These are phyloP conservation scores for Neosilurus mollespiculum DNA, from an alignment of 2,797 vertebrate species.

Conservation along the genomic window DNA sequence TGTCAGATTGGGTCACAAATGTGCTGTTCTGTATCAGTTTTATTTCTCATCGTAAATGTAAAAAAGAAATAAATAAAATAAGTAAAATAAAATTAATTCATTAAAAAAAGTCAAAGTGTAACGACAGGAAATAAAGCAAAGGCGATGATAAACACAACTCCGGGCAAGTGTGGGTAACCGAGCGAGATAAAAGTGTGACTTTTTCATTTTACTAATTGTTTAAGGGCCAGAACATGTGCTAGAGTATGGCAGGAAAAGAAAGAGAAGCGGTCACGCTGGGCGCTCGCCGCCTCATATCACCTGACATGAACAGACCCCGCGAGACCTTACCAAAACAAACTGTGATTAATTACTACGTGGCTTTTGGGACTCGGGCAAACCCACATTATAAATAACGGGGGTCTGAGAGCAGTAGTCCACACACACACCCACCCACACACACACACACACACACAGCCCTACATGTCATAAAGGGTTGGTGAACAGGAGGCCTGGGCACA, in stretches of 20 bases:
- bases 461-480: slow-evolving; percentile 67
- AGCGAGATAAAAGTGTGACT: slow-evolving; percentile 46
- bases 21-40: neutral
- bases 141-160: slow-evolving; percentile 27
- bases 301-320: slow-evolving; percentile 55
- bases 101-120: slow-evolving; percentile 17
- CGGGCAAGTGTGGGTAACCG: slow-evolving; percentile 26
- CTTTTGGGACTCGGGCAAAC: slow-evolving; percentile 57
- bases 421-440: slow-evolving; percentile 3
- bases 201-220: slow-evolving; percentile 55
- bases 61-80: too few relatives aligned
- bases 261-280: slow-evolving; percentile 36
- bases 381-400: slow-evolving; percentile 69
- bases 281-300: slow-evolving; percentile 50
- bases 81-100: too few relatives aligned
- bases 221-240: slow-evolving; percentile 60
- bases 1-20: too few relatives aligned
- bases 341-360: slow-evolving; percentile 67
- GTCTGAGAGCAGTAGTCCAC: slow-evolving; percentile 60
- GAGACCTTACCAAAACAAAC: slow-evolving; percentile 70
- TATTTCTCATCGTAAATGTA: neutral
- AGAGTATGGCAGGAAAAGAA: slow-evolving; percentile 22
- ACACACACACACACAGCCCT: slow-evolving; percentile 61
- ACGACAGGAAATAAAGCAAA: slow-evolving; percentile 19
- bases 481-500: slow-evolving; percentile 64